phyloP scores from a whole-genome alignment of 2,113 vertebrate genomes.

The Drymodes brunneopygia region DNA sequence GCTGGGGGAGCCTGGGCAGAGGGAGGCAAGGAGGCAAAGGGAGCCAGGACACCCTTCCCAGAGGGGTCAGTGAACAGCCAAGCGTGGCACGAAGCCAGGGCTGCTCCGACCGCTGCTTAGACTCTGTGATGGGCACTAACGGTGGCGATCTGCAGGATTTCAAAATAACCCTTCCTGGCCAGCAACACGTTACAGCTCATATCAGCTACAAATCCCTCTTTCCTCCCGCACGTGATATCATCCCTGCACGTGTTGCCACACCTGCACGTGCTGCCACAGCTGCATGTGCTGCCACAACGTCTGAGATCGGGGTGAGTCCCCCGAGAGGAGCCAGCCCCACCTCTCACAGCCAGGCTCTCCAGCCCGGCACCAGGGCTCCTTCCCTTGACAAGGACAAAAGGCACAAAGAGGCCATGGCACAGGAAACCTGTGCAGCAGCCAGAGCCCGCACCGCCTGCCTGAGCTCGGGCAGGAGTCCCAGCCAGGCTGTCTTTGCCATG shows the following conservation, averaged over 20 bases:
- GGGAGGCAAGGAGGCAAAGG: not conserved
- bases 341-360: not conserved
- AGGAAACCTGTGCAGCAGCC: not conserved
- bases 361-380: not conserved
- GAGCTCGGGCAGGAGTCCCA: not conserved
- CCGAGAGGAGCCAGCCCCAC: not conserved
- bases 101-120: not conserved
- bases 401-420: not conserved
- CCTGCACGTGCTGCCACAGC: not conserved
- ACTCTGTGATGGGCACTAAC: not conserved
- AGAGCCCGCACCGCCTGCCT: not conserved
- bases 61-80: not conserved
- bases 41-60: not conserved
- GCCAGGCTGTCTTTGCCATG: not conserved
- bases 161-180: not conserved
- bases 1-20: not conserved
- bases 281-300: not conserved
- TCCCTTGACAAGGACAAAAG: not conserved
- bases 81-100: not conserved
- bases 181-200: not conserved
- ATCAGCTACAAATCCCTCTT: not conserved
- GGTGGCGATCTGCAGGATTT: not conserved
- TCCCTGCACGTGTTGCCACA: not conserved
- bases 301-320: accelerated
- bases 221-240: not conserved